Evolutionary conservation across 1,140 invertebrate species (phyloP).

Genomic region (Drosophila sechellia): DNA sequence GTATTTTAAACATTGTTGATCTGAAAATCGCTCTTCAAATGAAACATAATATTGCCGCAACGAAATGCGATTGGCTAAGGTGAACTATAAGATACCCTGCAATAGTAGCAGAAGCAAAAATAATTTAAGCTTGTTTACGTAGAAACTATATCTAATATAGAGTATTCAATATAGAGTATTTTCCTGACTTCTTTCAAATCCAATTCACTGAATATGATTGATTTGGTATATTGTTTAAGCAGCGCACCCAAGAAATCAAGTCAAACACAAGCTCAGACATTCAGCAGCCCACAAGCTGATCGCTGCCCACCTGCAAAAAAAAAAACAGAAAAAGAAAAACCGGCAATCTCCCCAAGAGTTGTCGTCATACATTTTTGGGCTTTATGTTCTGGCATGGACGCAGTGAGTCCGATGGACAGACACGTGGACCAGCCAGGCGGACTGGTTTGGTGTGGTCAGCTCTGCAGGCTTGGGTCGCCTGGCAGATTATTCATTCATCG

Average conservation of each 20-base stretch:
- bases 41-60: conserved; percentile 24
- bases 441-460: conserved; percentile 44
- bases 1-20: conserved; percentile 29
- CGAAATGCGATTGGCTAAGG: background rate
- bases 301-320: conserved; percentile 62
- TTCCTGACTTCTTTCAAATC: background rate
- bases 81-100: background rate
- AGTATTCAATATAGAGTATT: background rate
- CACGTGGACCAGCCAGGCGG: conserved; percentile 53
- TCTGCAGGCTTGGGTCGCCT: conserved; percentile 39
- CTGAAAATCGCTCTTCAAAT: background rate
- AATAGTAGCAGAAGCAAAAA: no score
- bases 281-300: conserved; percentile 37
- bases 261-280: conserved; percentile 20
- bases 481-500: conserved; percentile 65
- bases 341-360: conserved; percentile 60
- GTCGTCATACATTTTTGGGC: conserved; percentile 77
- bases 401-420: conserved; percentile 22
- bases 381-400: conserved; percentile 70
- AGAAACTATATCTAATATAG: background rate
- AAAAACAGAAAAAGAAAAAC: conserved; percentile 53
- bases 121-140: no score
- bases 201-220: conserved; percentile 16
- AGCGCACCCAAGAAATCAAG: conserved; percentile 37
- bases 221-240: conserved; percentile 24